Evolutionary conservation across 2,113 vertebrate genomes (phyloP).

Genomic region (Pygoscelis antarcticus): DNA sequence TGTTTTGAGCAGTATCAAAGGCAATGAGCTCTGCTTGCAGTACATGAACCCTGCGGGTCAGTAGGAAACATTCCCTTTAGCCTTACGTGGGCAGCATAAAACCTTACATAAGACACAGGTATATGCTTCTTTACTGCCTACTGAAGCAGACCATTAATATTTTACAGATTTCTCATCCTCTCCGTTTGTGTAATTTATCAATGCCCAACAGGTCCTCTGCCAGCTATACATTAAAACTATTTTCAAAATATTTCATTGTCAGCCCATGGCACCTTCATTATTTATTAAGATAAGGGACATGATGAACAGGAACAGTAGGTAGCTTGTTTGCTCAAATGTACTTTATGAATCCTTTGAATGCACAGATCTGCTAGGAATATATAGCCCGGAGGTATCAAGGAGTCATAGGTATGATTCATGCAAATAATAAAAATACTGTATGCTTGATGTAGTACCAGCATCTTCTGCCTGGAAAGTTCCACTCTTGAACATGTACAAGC

Average conservation of each 20-base stretch:
- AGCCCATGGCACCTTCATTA: slow-evolving; percentile 98
- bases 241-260: slow-evolving; percentile 99
- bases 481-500: not conserved
- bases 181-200: slow-evolving; percentile 95
- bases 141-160: slow-evolving; percentile 93
- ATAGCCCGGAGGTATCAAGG: not conserved
- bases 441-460: not conserved
- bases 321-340: slow-evolving; percentile 83
- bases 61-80: not conserved
- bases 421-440: slow-evolving; percentile 45
- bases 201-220: slow-evolving; percentile 92
- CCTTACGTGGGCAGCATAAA: not conserved
- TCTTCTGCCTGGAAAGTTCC: not conserved
- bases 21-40: not conserved
- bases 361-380: slow-evolving; percentile 12
- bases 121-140: slow-evolving; percentile 79
- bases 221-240: slow-evolving; percentile 99
- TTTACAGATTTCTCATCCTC: slow-evolving; percentile 90
- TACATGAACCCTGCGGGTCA: fast-evolving
- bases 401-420: slow-evolving; percentile 21
- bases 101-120: slow-evolving; percentile 73
- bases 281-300: slow-evolving; percentile 98
- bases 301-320: slow-evolving; percentile 87
- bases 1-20: not conserved
- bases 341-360: slow-evolving; percentile 55